Base-by-base conservation (phyloP, 2,888 invertebrate genomes). In the Phaedon cochleariae region DNA sequence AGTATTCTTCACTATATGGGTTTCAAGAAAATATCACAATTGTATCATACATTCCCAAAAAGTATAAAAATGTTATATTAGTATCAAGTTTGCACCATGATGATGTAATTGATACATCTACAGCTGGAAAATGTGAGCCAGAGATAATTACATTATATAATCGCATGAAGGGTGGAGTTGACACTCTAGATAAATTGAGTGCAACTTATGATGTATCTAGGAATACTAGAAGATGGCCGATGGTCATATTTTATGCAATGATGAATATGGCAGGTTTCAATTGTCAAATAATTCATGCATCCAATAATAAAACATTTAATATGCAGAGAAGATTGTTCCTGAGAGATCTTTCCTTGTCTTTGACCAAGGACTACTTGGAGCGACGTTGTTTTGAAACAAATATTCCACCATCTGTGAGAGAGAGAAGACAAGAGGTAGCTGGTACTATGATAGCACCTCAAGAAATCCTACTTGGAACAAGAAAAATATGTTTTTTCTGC, bases 1-100 rank as follows among this genome's bases (percentile, higher is more conserved):
- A 46, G 37, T 34, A 55, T 51, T 62, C 65, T 48, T 58, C 34
- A 2, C 21, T 69, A 51, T 73, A 72, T 64, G 69, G 62, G 2
- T 69, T 62, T 57, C 26, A 54, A 60, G 52, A 69, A 54, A 20
- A 67, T 59, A 10, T 15, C n/a, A 46, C 48, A 46, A 46, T 59
- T n/a, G 26, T 59, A 10, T 59, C 58, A 1, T 59, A 59, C 18
- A 26, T 59, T 17, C 58, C 48, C 12, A 59, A 59, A 59, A 48
- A 59, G 46, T 22, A 59, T 26, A 37, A 31, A 55, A 55, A 55
- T 55, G 15, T 55, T 15, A 17, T 55, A 6, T 41, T 55, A 4
- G 20, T 55, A 18, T 55, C 55, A 2, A 41, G 18, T 18, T 31
- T 29, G 21, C 29, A 37, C 4, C 20, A 41, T 12, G 55, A 41